phyloP scores from a whole-genome alignment of 2,797 vertebrate genomes.

The Acanthurus leucopareius region DNA sequence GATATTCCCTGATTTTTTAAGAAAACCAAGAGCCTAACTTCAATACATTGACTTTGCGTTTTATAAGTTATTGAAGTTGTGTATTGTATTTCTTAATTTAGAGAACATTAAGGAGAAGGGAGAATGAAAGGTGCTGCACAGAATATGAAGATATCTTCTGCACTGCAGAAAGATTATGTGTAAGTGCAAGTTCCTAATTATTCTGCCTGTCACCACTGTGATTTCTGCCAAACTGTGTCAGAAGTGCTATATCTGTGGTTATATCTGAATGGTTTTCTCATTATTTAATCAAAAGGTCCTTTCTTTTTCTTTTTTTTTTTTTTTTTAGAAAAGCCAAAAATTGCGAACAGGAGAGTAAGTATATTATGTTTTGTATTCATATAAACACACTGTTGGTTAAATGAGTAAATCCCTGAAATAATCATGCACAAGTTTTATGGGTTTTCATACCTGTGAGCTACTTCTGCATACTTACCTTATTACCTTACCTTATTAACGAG shows the following conservation, averaged over 20 bases:
- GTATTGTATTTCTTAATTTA: slow-evolving; percentile 64
- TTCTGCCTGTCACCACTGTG: background rate
- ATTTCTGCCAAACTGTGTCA: background rate
- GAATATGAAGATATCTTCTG: slow-evolving; percentile 96
- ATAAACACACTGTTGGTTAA: no score
- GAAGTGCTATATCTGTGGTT: background rate
- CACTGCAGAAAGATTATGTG: slow-evolving; percentile 98
- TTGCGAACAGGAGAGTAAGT: slow-evolving; percentile 98
- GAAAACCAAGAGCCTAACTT: no score
- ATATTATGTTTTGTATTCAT: background rate
- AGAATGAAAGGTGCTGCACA: slow-evolving; percentile 99
- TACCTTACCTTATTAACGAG: no score
- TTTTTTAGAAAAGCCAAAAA: slow-evolving; percentile 95
- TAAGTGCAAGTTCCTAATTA: slow-evolving; percentile 80
- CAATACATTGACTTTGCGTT: background rate
- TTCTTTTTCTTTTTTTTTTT: background rate
- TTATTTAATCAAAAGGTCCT: no score
- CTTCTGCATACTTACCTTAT: no score
- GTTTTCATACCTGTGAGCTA: no score
- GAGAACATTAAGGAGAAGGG: slow-evolving; percentile 99
- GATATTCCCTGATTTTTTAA: no score
- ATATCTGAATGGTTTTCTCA: no score
- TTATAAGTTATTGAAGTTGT: background rate
- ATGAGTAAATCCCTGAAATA: no score
- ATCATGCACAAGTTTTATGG: no score